Evolutionary conservation across 2,888 invertebrate species (phyloP).

Genomic region (Coenonympha glycerion): DNA sequence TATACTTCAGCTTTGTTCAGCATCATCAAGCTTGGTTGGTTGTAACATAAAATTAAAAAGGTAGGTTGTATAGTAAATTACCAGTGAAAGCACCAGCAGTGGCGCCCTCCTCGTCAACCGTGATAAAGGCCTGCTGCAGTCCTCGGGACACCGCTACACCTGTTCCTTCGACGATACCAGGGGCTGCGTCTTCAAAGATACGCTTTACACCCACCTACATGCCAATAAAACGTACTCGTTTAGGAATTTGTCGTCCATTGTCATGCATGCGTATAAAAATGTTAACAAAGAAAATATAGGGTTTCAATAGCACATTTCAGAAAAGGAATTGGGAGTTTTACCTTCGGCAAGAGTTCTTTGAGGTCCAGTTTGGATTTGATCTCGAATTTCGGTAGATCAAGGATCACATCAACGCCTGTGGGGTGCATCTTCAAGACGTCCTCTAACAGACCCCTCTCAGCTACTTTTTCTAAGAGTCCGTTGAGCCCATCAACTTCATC

Average conservation of each 20-base stretch:
- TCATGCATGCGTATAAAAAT: not conserved
- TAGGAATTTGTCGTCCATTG: no score
- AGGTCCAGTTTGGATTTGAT: conserved; percentile 40
- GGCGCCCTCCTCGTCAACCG: conserved; percentile 88
- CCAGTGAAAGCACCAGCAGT: conserved; percentile 86
- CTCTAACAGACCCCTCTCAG: conserved; percentile 38
- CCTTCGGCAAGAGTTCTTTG: conserved; percentile 45
- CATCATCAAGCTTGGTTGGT: no score
- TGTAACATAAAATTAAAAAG: no score
- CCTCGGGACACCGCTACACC: conserved; percentile 74
- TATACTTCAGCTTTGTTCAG: no score
- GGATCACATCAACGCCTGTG: conserved; percentile 32
- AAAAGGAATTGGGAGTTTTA: conserved; percentile 17
- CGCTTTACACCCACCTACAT: conserved; percentile 43
- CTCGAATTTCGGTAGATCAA: conserved; percentile 49
- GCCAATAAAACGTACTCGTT: no score
- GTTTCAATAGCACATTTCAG: no score
- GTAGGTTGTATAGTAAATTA: no score
- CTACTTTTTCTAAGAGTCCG: conserved; percentile 40
- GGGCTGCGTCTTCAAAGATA: conserved; percentile 39
- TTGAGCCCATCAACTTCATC: conserved; percentile 44
- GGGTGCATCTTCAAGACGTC: conserved; percentile 39
- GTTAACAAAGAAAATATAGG: no score
- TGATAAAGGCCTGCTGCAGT: conserved; percentile 86
- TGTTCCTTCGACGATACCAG: conserved; percentile 36